Evolutionary conservation across 2,113 vertebrate species (phyloP).

Genomic region (Gymnogyps californianus): DNA sequence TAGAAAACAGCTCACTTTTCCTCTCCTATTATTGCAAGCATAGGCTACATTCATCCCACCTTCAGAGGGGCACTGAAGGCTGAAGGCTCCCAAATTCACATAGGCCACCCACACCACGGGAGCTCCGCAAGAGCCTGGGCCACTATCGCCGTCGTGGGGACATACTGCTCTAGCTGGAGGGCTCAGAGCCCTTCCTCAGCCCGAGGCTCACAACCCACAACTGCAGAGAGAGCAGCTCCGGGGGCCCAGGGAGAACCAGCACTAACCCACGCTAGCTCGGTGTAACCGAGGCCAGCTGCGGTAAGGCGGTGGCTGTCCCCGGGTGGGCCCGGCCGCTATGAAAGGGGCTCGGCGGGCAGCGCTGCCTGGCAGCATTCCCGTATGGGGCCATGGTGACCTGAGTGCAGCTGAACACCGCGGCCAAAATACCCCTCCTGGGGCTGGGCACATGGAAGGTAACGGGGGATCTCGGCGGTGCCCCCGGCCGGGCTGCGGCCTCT

Average conservation of each 20-base stretch:
- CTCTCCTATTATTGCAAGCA: accelerated
- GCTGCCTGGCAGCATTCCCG: neutral
- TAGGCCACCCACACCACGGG: accelerated
- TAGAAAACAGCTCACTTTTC: neutral
- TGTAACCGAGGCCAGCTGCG: too few species aligned
- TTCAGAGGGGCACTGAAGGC: neutral
- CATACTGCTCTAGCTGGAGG: neutral
- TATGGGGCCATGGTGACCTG: slow-evolving; percentile 5
- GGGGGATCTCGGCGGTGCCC: too few species aligned
- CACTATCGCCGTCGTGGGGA: accelerated
- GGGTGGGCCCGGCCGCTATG: neutral
- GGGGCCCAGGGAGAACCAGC: neutral
- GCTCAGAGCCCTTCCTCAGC: too few species aligned
- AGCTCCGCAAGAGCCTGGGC: neutral
- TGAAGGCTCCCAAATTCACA: neutral
- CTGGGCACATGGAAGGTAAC: slow-evolving; percentile 86
- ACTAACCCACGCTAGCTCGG: accelerated
- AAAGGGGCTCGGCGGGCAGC: neutral
- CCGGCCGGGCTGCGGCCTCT: too few species aligned
- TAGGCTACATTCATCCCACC: neutral
- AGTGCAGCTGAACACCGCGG: slow-evolving; percentile 71
- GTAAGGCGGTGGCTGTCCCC: neutral
- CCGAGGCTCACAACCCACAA: neutral
- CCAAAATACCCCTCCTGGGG: slow-evolving; percentile 78
- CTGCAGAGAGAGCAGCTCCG: too few species aligned